Percentiles rank a stretch among this genome's conserved stretches.
These are phyloP conservation scores for Mythimna vitellina DNA, from an alignment of 2,888 invertebrate species.

Conservation along the genomic window DNA sequence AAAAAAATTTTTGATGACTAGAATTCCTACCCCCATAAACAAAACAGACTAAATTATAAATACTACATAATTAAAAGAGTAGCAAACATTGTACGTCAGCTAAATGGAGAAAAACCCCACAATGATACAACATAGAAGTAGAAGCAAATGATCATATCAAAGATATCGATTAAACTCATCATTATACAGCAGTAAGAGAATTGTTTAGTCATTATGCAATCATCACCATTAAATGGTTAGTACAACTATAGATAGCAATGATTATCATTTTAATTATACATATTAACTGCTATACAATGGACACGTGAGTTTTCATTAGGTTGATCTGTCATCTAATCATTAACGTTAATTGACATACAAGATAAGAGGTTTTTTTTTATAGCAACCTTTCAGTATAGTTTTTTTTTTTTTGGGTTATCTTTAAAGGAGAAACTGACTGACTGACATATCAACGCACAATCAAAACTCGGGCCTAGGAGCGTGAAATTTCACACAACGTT, in stretches of 20 bases:
- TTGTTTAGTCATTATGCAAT: conserved; percentile 1
- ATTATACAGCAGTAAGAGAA: neutral
- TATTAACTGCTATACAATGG: conserved; percentile 23
- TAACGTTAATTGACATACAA: neutral
- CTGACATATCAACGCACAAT: no score
- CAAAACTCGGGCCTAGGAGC: no score
- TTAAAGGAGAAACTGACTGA: no score
- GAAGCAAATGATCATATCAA: neutral
- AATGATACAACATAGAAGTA: no score
- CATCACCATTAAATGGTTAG: neutral
- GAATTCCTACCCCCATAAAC: no score
- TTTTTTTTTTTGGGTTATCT: no score
- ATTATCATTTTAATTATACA: conserved; percentile 35
- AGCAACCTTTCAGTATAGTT: neutral
- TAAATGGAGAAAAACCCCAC: no score
- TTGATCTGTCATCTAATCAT: neutral
- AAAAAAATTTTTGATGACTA: no score
- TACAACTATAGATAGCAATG: conserved; percentile 6
- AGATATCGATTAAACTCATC: neutral
- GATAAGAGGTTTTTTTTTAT: neutral
- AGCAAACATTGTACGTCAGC: no score
- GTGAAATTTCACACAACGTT: no score
- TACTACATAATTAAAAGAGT: no score
- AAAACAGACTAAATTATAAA: no score
- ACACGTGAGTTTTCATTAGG: neutral